phyloP scores from a whole-genome alignment of 1,140 invertebrate genomes.

The Bombus superbus region DNA sequence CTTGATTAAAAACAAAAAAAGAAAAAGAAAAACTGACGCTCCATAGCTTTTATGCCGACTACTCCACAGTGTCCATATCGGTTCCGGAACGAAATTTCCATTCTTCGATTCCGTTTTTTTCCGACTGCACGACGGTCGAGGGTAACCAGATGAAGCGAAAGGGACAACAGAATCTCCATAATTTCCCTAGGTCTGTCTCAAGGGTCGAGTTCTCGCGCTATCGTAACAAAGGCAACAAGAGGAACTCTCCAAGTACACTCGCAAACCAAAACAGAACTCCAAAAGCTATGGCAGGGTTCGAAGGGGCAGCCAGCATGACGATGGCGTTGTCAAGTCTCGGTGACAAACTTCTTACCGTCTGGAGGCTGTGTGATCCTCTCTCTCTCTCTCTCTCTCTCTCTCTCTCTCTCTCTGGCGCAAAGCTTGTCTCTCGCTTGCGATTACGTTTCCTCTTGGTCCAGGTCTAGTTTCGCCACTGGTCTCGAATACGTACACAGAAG shows the following conservation, averaged over 20 bases:
- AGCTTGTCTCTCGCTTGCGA: slow-evolving; percentile 24
- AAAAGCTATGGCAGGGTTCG: background rate
- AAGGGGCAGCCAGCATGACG: background rate
- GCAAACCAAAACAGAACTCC: slow-evolving; percentile 33
- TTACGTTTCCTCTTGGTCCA: background rate
- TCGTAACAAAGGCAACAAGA: slow-evolving; percentile 24
- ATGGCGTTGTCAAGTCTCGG: background rate
- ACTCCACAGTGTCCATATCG: background rate
- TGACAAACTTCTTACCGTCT: slow-evolving; percentile 28
- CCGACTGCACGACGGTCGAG: background rate
- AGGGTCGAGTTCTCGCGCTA: background rate
- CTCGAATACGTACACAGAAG: background rate
- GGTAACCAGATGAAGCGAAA: background rate
- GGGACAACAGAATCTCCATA: slow-evolving; percentile 27
- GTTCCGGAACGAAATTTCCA: background rate
- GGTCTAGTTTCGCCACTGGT: slow-evolving; percentile 30
- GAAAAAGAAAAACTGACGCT: too few species aligned
- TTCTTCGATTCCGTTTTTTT: background rate
- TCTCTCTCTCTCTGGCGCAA: background rate
- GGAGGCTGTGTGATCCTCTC: background rate
- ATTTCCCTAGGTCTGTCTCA: background rate
- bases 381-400: too few species aligned
- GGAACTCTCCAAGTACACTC: slow-evolving; percentile 1
- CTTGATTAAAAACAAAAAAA: too few species aligned
- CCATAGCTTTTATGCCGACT: rapidly evolving